Conservation (phyloP, 2,113 vertebrate genomes). For the Charadrius vociferus region DNA sequence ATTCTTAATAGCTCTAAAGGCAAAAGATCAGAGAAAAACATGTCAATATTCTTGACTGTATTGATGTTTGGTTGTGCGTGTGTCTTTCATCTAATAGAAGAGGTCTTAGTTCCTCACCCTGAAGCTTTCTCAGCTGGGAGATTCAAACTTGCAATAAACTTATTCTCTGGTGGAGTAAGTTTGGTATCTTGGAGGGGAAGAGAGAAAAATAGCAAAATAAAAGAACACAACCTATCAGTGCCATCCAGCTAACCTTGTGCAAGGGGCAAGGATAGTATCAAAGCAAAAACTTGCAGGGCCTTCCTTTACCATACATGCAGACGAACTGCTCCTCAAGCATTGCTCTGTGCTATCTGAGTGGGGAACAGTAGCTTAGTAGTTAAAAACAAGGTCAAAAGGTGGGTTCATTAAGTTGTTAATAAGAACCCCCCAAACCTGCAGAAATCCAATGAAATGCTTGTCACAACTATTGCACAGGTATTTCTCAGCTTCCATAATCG, state of each 20-base stretch:
- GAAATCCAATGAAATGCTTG: not conserved
- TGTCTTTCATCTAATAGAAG: not conserved
- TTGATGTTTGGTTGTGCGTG: not conserved
- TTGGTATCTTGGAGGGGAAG: not conserved
- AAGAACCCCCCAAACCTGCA: not conserved
- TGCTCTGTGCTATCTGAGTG: not conserved
- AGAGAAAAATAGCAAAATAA: not conserved
- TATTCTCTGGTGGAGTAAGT: not conserved
- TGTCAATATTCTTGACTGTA: not conserved
- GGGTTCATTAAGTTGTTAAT: not conserved
- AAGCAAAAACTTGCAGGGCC: not conserved
- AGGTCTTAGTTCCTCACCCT: not conserved
- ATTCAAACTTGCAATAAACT: not conserved
- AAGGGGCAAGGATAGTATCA: not conserved
- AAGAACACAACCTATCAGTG: not conserved
- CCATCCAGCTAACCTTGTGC: not conserved
- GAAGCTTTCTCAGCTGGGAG: not conserved
- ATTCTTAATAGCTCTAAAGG: not conserved
- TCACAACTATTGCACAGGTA: not conserved
- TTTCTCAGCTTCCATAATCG: not conserved
- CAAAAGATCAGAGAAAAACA: slow-evolving; percentile 11
- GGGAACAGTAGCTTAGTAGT: not conserved
- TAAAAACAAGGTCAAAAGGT: not conserved
- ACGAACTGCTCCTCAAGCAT: not conserved
- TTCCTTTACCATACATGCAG: not conserved